Conservation (phyloP, 2,888 invertebrate species). For the Napeogenes inachia region DNA sequence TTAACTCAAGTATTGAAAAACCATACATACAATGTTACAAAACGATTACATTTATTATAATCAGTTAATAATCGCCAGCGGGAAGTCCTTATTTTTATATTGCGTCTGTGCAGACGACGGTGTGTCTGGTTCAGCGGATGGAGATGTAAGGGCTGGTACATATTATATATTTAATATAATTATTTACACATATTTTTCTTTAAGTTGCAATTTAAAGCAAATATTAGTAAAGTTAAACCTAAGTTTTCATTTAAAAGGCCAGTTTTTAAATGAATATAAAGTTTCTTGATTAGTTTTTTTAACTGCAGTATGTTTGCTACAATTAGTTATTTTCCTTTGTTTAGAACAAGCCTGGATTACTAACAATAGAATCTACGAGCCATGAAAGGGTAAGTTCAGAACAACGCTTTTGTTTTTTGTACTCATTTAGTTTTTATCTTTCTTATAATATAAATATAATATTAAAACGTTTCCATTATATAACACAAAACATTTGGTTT, state of each 20-base stretch:
- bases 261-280: too few species aligned
- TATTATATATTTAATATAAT: background rate
- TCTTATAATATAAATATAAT: too few species aligned
- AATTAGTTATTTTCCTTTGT: constrained; percentile 5
- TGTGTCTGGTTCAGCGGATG: constrained; percentile 16
- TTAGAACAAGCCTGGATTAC: constrained; percentile 4
- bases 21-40: background rate
- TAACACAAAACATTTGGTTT: too few species aligned
- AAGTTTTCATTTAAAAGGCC: too few species aligned
- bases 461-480: too few species aligned
- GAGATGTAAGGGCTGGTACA: constrained; percentile 8
- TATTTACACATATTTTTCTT: too few species aligned
- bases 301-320: background rate
- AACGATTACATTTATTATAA: background rate
- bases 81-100: constrained; percentile 13
- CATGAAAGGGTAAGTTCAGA: background rate
- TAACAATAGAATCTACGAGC: constrained; percentile 8
- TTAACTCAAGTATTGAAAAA: too few species aligned
- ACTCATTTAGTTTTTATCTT: background rate
- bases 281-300: background rate
- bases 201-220: too few species aligned
- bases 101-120: constrained; percentile 14
- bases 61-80: background rate
- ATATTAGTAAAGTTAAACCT: too few species aligned
- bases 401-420: constrained; percentile 1